Conservation (phyloP, 2,797 vertebrate species). For the Leptoclinus maculatus region DNA sequence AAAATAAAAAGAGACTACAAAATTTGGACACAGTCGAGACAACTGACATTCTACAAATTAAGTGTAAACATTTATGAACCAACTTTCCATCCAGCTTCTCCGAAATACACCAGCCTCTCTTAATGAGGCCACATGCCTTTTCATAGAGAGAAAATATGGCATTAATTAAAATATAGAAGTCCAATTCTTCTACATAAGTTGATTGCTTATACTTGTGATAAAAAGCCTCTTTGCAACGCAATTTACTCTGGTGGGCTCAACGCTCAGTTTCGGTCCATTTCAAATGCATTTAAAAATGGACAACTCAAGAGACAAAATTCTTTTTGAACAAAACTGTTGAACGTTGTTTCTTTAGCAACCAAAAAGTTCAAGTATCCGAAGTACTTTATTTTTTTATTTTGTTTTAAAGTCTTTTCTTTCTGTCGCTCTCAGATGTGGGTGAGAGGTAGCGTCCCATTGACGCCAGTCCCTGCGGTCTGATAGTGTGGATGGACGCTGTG, state of each 20-base stretch:
- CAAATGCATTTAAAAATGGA: slow-evolving; percentile 58
- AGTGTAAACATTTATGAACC: slow-evolving; percentile 89
- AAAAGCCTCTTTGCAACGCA: slow-evolving; percentile 79
- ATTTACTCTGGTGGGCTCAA: slow-evolving; percentile 77
- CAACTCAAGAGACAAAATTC: slow-evolving; percentile 75
- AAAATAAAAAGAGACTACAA: slow-evolving; percentile 78
- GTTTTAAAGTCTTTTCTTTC: slow-evolving; percentile 54
- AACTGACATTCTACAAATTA: slow-evolving; percentile 87
- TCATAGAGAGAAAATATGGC: slow-evolving; percentile 85
- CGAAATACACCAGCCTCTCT: slow-evolving; percentile 85
- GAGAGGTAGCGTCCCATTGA: slow-evolving; percentile 97
- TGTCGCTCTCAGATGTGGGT: slow-evolving; percentile 92
- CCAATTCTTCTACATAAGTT: slow-evolving; percentile 84
- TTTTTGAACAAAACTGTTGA: slow-evolving; percentile 61
- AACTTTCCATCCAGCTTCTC: slow-evolving; percentile 82
- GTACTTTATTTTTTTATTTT: slow-evolving; percentile 66
- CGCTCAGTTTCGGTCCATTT: slow-evolving; percentile 75
- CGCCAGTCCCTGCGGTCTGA: slow-evolving; percentile 93
- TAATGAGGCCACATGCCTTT: slow-evolving; percentile 84
- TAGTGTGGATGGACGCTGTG: slow-evolving; percentile 99
- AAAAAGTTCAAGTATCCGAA: slow-evolving; percentile 89
- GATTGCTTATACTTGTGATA: slow-evolving; percentile 85
- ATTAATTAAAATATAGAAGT: slow-evolving; percentile 86
- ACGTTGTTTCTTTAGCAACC: slow-evolving; percentile 75
- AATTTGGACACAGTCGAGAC: slow-evolving; percentile 84